phyloP scores from a whole-genome alignment of 1,140 invertebrate species.

The Drosophila cardini region DNA sequence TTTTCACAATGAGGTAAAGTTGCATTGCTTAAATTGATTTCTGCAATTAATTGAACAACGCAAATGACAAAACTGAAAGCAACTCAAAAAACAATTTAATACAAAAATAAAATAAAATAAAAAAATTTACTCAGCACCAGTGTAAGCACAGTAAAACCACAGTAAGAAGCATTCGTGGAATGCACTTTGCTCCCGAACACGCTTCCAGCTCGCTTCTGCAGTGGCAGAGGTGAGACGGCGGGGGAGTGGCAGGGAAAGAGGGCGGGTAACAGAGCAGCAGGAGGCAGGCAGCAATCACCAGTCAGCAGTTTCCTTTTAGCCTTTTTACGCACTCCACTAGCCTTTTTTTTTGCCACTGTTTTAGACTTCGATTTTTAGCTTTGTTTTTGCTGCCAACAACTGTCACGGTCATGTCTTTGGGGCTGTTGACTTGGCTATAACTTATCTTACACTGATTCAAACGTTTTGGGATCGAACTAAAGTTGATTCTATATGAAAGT shows the following conservation, averaged over 20 bases:
- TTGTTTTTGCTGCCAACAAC: slow-evolving; percentile 19
- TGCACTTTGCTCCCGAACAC: slow-evolving; percentile 72
- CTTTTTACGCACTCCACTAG: not conserved
- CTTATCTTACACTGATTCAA: slow-evolving; percentile 26
- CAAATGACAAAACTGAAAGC: slow-evolving; percentile 74
- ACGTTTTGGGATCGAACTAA: not conserved
- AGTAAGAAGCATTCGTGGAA: slow-evolving; percentile 47
- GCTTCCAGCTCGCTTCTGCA: slow-evolving; percentile 63
- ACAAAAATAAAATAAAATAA: slow-evolving; percentile 20
- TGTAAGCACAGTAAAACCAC: not conserved
- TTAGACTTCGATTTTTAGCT: slow-evolving; percentile 24
- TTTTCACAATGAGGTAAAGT: slow-evolving; percentile 74
- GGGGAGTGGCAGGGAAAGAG: slow-evolving; percentile 2
- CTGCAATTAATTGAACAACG: slow-evolving; percentile 84
- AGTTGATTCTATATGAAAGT: too few species aligned
- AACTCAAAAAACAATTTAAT: slow-evolving; percentile 24
- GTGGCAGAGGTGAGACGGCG: too few species aligned
- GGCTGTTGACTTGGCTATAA: slow-evolving; percentile 36
- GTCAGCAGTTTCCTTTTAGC: slow-evolving; percentile 3
- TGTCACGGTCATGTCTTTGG: slow-evolving; percentile 65
- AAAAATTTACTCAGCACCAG: slow-evolving; percentile 22
- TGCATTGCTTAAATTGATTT: slow-evolving; percentile 84
- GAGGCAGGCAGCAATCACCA: not conserved
- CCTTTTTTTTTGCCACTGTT: not conserved
- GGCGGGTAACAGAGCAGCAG: not conserved